A percentile compares a stretch with the other conserved stretches of the same genome.
phyloP scores from a whole-genome alignment of 2,888 invertebrate species.

The Lasioglossum malachurum region DNA sequence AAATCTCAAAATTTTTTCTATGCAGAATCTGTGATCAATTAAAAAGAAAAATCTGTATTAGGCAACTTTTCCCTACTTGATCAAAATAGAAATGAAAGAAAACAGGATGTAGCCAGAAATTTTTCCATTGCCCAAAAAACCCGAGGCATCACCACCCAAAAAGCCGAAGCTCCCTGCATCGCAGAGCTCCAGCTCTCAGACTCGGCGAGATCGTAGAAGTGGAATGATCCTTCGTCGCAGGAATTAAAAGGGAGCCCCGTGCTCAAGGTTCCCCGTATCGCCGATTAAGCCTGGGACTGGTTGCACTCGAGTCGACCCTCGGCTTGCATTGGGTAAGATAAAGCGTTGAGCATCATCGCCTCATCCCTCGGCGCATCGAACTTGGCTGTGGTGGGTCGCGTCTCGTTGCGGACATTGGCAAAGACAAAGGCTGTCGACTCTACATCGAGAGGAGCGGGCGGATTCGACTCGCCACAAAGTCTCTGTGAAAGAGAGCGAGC shows the following conservation, averaged over 20 bases:
- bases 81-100: neutral
- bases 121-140: neutral
- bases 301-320: constrained; percentile 51
- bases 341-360: constrained; percentile 27
- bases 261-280: constrained; percentile 18
- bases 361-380: neutral
- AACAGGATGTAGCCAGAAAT: neutral
- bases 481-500: neutral
- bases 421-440: constrained; percentile 31
- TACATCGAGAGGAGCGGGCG: constrained; percentile 1
- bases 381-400: neutral
- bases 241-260: constrained; percentile 5
- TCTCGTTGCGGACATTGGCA: neutral
- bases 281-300: constrained; percentile 41
- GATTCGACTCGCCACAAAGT: constrained; percentile 43
- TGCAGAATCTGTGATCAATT: too few species aligned
- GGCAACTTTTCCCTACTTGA: neutral
- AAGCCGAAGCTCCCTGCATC: neutral
- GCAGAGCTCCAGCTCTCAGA: neutral
- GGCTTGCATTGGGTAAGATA: constrained; percentile 38
- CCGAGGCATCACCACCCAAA: neutral
- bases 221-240: constrained; percentile 3
- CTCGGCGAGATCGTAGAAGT: neutral
- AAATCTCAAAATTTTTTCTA: too few species aligned
- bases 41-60: neutral